Conservation (phyloP, 2,888 invertebrate species). For the Brachycybe producta region DNA sequence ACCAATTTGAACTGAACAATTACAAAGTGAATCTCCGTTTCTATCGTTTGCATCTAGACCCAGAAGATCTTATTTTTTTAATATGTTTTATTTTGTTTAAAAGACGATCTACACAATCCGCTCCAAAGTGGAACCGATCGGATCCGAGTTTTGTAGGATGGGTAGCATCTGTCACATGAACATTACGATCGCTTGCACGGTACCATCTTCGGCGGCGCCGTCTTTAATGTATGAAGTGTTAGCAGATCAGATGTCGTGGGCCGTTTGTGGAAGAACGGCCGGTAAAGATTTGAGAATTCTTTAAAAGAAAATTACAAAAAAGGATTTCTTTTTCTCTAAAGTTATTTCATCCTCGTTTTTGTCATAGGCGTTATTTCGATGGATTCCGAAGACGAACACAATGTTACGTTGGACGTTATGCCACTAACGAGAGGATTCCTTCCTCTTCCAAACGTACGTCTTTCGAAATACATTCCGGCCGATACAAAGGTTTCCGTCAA, state of each 20-base stretch:
- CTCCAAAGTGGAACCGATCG: conserved; percentile 63
- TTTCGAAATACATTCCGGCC: conserved; percentile 80
- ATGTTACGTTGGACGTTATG: conserved; percentile 76
- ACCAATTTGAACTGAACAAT: conserved; percentile 64
- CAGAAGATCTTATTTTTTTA: neutral
- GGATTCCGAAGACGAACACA: conserved; percentile 51
- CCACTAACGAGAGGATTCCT: conserved; percentile 80
- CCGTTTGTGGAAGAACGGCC: conserved; percentile 76
- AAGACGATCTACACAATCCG: conserved; percentile 69
- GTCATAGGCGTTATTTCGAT: conserved; percentile 57
- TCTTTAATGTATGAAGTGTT: conserved; percentile 86
- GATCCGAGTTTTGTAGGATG: conserved; percentile 72
- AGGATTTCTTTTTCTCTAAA: neutral
- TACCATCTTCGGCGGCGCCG: conserved; percentile 27
- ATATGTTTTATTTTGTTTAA: conserved; percentile 27
- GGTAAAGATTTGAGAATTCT: conserved; percentile 41
- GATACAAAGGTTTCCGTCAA: conserved; percentile 11
- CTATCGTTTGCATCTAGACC: neutral
- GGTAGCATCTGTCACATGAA: conserved; percentile 58
- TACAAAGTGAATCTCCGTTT: conserved; percentile 47
- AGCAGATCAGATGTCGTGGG: conserved; percentile 86
- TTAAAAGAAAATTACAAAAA: neutral
- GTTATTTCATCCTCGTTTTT: conserved; percentile 19
- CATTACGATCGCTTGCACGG: conserved; percentile 25
- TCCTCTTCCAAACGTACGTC: conserved; percentile 71